A percentile compares a stretch with the other conserved stretches of the same genome.
Conservation (phyloP, 2,113 vertebrate genomes). For the Mus pahari region DNA sequence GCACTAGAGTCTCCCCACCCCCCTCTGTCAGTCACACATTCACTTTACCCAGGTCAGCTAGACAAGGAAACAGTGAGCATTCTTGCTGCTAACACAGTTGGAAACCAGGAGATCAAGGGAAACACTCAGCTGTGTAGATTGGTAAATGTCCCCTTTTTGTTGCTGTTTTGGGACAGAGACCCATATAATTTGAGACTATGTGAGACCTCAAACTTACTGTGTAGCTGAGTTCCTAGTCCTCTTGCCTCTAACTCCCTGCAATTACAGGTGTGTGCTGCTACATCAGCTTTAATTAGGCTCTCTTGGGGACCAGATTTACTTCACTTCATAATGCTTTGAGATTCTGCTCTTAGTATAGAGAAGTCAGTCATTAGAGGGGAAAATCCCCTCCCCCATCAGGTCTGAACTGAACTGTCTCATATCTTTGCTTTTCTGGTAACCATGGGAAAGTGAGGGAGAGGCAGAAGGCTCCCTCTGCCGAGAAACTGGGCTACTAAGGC, state of each 20-base stretch:
- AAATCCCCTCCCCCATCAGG: background rate
- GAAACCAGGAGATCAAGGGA: constrained; percentile 39
- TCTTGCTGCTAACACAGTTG: constrained; percentile 41
- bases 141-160: background rate
- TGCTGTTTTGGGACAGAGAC: background rate
- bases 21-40: background rate
- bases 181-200: background rate
- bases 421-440: constrained; percentile 29
- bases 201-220: background rate
- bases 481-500: background rate
- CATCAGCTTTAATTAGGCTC: background rate
- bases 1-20: background rate
- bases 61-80: constrained; percentile 26
- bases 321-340: constrained; percentile 25
- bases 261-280: background rate
- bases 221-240: background rate
- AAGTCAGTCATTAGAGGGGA: background rate
- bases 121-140: constrained; percentile 16
- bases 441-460: background rate
- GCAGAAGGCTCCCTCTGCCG: background rate
- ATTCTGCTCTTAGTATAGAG: constrained; percentile 38
- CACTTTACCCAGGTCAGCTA: background rate
- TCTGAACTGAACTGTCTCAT: background rate
- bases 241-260: background rate
- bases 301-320: constrained; percentile 37